A percentile compares a stretch with the other conserved stretches of the same genome.
Conservation (phyloP, 2,888 invertebrate species). For the Thecophora atra region DNA sequence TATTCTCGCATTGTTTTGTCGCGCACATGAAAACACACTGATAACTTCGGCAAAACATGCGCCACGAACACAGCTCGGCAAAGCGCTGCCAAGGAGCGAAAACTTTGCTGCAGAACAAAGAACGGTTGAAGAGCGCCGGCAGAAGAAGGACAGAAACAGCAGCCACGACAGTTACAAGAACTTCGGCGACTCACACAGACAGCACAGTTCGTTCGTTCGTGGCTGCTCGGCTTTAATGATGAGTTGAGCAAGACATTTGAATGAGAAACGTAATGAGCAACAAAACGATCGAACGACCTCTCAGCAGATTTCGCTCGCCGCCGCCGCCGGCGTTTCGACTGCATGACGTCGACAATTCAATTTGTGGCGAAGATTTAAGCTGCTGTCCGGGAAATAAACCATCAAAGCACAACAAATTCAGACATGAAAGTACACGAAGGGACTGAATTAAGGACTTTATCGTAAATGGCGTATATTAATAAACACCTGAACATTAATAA, state of each 20-base stretch:
- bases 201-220: constrained; percentile 10
- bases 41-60: constrained; percentile 29
- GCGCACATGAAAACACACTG: constrained; percentile 30
- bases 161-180: neutral
- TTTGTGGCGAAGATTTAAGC: constrained; percentile 25
- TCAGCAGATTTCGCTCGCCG: neutral
- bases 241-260: constrained; percentile 29
- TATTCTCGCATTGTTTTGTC: constrained; percentile 36
- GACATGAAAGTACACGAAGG: too few relatives aligned
- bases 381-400: neutral
- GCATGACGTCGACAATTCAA: constrained; percentile 31
- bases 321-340: neutral
- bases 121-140: constrained; percentile 13
- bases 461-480: too few relatives aligned
- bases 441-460: too few relatives aligned
- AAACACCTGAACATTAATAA: too few relatives aligned
- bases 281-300: neutral
- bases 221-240: constrained; percentile 13
- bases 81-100: constrained; percentile 28
- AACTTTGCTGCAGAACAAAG: constrained; percentile 20
- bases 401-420: neutral
- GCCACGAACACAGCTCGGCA: neutral
- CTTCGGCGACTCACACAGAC: constrained; percentile 10
- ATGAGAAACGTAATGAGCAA: constrained; percentile 34
- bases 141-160: neutral